Evolutionary conservation across 30 jellyfish, hydroid and myxozoan species (phyloP), one percentile per base, ranked within the genome.

Genomic region (Aurelia sp.): DNA sequence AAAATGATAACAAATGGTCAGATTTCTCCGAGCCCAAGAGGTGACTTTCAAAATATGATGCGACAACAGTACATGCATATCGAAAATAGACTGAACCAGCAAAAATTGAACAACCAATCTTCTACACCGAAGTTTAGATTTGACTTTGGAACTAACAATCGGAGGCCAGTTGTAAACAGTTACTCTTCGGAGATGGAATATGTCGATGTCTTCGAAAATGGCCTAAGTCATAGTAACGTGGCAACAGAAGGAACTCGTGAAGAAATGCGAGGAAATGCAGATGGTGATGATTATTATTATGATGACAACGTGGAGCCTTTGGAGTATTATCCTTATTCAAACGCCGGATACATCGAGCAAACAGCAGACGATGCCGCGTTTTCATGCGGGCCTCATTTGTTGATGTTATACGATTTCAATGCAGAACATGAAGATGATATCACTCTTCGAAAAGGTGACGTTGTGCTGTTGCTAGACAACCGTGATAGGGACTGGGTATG

Each of bases 401-500:
- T 62, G 73, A 62, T 73, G 96, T 75, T 72, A 62, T 78, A 79
- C 84, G 89, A 73, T 52, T 72, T 73, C 86, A 78, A 79, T 52
- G 91, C 87, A 2, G 87, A 79, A 66, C 86, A 73, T 22, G 93
- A 73, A 41, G 93, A 84, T 72, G 93, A 84, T 80, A 47, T 92
- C 66, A 79, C 85, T 41, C 95, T 82, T 58, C 52, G 69, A 47
- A 73, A 79, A 62, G 96, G 96, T 18, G 97, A 92, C 15, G 74
- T 86, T 60, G 90, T 92, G 3, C 19, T 71, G 87, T 76, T 68
- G 84, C 91, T 92, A 57, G 87, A 87, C 86, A 77, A 84, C 93
- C 47, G 86, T 59, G 97, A 92, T 27, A 87, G 90, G 57, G 92
- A 65, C 68, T 92, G 98, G 98, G 89, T 87, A 31, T 86, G 90